A percentile compares a stretch with the other conserved stretches of the same genome.
phyloP scores from a whole-genome alignment of 1,140 invertebrate genomes.

The Oryctes rhinoceros region DNA sequence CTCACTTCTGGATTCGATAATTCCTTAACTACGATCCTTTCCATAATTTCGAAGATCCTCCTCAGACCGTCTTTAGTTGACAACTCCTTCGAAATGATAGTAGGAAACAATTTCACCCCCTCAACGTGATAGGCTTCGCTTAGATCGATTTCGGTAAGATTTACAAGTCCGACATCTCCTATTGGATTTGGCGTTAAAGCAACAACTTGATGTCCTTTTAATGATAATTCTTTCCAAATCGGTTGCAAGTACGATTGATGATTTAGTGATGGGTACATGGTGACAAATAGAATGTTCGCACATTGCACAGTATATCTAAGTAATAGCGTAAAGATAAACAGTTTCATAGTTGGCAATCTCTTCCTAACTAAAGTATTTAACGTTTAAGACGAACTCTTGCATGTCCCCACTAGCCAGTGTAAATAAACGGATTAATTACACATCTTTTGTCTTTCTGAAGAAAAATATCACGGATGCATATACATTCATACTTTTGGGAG shows the following conservation, averaged over 20 bases:
- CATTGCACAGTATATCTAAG: conserved; percentile 40
- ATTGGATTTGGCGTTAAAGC: conserved; percentile 58
- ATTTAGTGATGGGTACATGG: conserved; percentile 32
- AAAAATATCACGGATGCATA: not conserved
- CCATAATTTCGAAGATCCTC: conserved; percentile 34
- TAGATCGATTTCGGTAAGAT: conserved; percentile 56
- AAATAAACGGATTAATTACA: not conserved
- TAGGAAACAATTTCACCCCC: not conserved
- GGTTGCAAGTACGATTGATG: conserved; percentile 40
- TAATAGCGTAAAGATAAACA: conserved; percentile 17
- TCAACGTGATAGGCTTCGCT: conserved; percentile 42
- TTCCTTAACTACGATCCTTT: conserved; percentile 26
- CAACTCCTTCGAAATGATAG: conserved; percentile 24
- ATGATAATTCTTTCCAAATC: conserved; percentile 48
- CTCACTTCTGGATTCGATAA: conserved; percentile 58
- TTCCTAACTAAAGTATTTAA: not conserved
- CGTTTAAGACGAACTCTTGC: not conserved
- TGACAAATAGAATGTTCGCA: conserved; percentile 41
- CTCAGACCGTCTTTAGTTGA: not conserved
- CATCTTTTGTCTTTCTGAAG: not conserved
- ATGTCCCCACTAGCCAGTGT: not conserved
- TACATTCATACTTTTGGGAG: not conserved
- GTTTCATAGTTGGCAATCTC: conserved; percentile 9
- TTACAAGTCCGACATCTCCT: conserved; percentile 51
- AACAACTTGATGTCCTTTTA: conserved; percentile 60